phyloP scores from a whole-genome alignment of 2,113 vertebrate genomes.

The Propithecus coquereli region DNA sequence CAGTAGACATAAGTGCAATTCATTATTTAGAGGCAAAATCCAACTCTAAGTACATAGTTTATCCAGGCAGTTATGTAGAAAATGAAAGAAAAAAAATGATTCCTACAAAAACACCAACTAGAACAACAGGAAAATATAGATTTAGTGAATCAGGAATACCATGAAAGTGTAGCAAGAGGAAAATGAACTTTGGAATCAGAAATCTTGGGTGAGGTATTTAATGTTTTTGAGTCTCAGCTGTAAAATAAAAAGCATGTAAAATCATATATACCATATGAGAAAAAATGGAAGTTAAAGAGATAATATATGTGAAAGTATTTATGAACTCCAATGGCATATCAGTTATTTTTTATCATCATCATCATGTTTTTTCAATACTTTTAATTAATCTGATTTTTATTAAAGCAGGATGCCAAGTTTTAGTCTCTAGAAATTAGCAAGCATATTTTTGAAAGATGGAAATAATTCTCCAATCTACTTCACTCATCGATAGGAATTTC shows the following conservation, averaged over 20 bases:
- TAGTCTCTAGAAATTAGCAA: neutral
- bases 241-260: neutral
- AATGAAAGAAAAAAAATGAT: constrained; percentile 24
- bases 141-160: neutral
- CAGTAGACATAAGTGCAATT: neutral
- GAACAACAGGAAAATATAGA: neutral
- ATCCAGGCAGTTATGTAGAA: neutral
- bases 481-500: neutral
- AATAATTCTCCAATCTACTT: neutral
- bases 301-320: neutral
- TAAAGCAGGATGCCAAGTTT: neutral
- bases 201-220: neutral
- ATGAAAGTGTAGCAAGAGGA: neutral
- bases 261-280: neutral
- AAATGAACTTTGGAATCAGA: neutral
- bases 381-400: constrained; percentile 6
- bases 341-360: neutral
- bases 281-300: neutral
- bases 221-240: neutral
- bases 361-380: neutral
- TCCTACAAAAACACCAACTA: neutral
- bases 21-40: constrained; percentile 28
- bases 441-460: neutral
- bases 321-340: neutral
- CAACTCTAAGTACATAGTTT: neutral